A percentile compares a stretch with the other conserved stretches of the same genome.
These are phyloP conservation scores for Carcinoscorpius rotundicauda DNA, from an alignment of 1,140 invertebrate species.

Conservation along the genomic window DNA sequence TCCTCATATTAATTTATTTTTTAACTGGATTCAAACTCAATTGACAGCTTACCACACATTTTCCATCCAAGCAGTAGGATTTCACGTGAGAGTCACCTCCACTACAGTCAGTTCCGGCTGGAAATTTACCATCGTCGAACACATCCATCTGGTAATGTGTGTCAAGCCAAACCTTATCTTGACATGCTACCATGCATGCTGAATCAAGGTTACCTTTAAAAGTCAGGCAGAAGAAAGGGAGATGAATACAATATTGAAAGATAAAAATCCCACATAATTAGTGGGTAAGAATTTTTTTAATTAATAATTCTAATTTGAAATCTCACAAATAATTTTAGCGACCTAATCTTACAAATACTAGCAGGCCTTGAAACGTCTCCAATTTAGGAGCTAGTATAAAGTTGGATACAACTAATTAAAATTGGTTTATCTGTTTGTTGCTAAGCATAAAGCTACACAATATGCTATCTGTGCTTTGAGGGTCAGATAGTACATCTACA, in stretches of 20 bases:
- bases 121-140: conserved; percentile 26
- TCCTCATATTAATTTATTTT: neutral
- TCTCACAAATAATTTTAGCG: neutral
- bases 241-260: neutral
- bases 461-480: no score
- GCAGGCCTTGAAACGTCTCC: no score
- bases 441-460: no score
- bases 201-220: conserved; percentile 22
- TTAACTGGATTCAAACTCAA: neutral
- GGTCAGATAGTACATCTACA: no score
- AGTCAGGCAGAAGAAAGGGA: neutral
- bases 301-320: conserved; percentile 1
- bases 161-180: conserved; percentile 24
- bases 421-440: no score
- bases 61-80: conserved; percentile 25
- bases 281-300: conserved; percentile 1
- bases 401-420: no score
- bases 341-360: no score
- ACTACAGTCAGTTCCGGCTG: conserved; percentile 25
- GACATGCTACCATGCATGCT: conserved; percentile 24
- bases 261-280: no score
- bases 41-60: conserved; percentile 20
- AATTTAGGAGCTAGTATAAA: no score
- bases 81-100: conserved; percentile 7
- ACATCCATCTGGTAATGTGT: conserved; percentile 27